Percentiles rank a stretch among this genome's conserved stretches.
phyloP scores from a whole-genome alignment of 2,797 vertebrate genomes.

The Chelon auratus region DNA sequence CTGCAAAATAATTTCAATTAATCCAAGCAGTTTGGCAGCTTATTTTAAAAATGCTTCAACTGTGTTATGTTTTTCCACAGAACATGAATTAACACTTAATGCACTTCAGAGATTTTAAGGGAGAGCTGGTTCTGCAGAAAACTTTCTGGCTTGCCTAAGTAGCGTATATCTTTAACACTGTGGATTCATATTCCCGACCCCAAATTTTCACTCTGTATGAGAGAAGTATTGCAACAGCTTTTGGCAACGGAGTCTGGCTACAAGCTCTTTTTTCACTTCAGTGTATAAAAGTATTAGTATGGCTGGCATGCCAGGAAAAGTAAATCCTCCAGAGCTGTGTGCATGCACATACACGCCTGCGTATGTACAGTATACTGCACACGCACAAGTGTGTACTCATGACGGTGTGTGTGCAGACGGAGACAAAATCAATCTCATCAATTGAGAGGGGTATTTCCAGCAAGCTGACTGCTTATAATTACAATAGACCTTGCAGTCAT shows the following conservation, averaged over 20 bases:
- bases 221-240: slow-evolving; percentile 76
- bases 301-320: slow-evolving; percentile 76
- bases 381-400: slow-evolving; percentile 26
- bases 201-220: slow-evolving; percentile 69
- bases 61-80: slow-evolving; percentile 35
- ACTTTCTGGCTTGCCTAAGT: slow-evolving; percentile 41
- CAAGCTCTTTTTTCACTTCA: slow-evolving; percentile 68
- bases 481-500: slow-evolving; percentile 79
- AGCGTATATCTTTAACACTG: slow-evolving; percentile 61
- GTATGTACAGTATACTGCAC: slow-evolving; percentile 35
- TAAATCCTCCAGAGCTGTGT: slow-evolving; percentile 69
- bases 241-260: slow-evolving; percentile 73
- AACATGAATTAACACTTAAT: slow-evolving; percentile 41
- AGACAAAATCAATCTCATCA: slow-evolving; percentile 81
- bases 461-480: slow-evolving; percentile 77
- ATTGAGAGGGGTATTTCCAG: slow-evolving; percentile 77
- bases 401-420: slow-evolving; percentile 36
- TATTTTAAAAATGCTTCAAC: slow-evolving; percentile 19
- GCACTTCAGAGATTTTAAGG: slow-evolving; percentile 34
- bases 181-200: slow-evolving; percentile 58
- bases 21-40: slow-evolving; percentile 31
- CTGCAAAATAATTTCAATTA: slow-evolving; percentile 33
- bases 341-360: slow-evolving; percentile 51
- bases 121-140: slow-evolving; percentile 50
- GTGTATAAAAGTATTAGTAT: slow-evolving; percentile 74